A percentile compares a stretch with the other conserved stretches of the same genome.
phyloP scores from a whole-genome alignment of 2,797 vertebrate genomes.

The Danio kyathit region DNA sequence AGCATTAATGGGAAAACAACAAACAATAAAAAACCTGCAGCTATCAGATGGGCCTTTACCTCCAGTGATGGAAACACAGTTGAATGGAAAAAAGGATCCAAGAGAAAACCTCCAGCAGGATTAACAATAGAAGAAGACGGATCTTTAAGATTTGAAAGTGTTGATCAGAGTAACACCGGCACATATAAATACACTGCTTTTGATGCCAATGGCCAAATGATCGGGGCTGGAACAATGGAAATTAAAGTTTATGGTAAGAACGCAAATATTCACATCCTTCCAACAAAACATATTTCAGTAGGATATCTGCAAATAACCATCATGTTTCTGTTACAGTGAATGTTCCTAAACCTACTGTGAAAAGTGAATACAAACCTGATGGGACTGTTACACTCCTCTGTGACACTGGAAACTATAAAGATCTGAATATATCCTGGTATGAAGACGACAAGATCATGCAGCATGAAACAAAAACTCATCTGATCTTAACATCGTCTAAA shows the following conservation, averaged over 20 bases:
- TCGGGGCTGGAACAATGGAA: accelerated
- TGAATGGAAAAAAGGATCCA: background rate
- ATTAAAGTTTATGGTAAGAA: conserved; percentile 32
- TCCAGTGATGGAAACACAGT: accelerated
- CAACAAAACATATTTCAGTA: background rate
- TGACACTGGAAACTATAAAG: accelerated
- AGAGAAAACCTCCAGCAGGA: accelerated
- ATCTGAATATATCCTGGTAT: background rate
- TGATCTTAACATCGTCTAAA: accelerated
- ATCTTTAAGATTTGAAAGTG: background rate
- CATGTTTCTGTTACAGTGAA: background rate
- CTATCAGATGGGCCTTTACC: background rate
- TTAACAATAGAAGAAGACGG: background rate
- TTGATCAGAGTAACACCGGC: background rate
- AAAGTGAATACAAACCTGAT: accelerated
- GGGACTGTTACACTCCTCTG: background rate
- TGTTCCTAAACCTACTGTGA: background rate
- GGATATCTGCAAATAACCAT: too few species aligned
- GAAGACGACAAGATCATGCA: accelerated
- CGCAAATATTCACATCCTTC: too few species aligned
- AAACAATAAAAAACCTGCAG: accelerated
- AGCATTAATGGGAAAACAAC: accelerated
- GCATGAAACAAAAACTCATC: accelerated
- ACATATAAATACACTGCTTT: accelerated
- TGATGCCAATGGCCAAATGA: accelerated